phyloP scores from a whole-genome alignment of 2,888 invertebrate species.

The Hirtodrosophila trivittata region DNA sequence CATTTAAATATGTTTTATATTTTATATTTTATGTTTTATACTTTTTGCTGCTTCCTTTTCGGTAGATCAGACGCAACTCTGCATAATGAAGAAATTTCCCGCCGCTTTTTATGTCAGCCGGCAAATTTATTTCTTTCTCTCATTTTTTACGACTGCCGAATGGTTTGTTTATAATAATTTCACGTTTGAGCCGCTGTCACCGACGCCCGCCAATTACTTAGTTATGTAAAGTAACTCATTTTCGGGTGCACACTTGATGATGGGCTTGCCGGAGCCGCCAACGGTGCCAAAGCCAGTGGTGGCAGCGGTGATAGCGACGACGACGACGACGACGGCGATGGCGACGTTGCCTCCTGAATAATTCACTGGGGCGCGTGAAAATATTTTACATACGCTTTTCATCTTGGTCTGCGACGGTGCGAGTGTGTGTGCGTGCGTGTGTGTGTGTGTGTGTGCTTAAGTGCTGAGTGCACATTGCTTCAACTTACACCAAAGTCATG shows the following conservation, averaged over 20 bases:
- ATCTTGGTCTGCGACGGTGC: constrained; percentile 19
- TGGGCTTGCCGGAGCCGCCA: constrained; percentile 18
- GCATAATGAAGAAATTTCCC: constrained; percentile 73
- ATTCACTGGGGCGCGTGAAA: constrained; percentile 70
- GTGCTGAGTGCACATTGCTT: constrained; percentile 65
- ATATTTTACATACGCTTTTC: constrained; percentile 72
- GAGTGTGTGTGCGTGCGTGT: not conserved
- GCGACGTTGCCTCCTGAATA: constrained; percentile 42
- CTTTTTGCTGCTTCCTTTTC: constrained; percentile 49
- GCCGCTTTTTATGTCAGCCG: constrained; percentile 59
- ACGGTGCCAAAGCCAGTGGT: not conserved
- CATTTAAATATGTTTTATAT: constrained; percentile 74
- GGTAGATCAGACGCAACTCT: constrained; percentile 45
- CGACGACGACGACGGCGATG: not conserved
- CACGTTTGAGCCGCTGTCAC: constrained; percentile 69
- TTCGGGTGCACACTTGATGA: constrained; percentile 56
- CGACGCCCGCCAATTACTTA: constrained; percentile 71
- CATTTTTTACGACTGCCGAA: constrained; percentile 66
- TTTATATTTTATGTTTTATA: constrained; percentile 53
- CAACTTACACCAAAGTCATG: constrained; percentile 65
- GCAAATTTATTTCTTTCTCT: constrained; percentile 3
- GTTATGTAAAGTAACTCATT: constrained; percentile 78
- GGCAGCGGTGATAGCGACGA: not conserved
- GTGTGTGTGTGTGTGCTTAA: constrained; percentile 34
- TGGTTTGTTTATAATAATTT: constrained; percentile 80